Base-by-base conservation (phyloP, 1,140 invertebrate genomes). In the Bombus haemorrhoidalis region DNA sequence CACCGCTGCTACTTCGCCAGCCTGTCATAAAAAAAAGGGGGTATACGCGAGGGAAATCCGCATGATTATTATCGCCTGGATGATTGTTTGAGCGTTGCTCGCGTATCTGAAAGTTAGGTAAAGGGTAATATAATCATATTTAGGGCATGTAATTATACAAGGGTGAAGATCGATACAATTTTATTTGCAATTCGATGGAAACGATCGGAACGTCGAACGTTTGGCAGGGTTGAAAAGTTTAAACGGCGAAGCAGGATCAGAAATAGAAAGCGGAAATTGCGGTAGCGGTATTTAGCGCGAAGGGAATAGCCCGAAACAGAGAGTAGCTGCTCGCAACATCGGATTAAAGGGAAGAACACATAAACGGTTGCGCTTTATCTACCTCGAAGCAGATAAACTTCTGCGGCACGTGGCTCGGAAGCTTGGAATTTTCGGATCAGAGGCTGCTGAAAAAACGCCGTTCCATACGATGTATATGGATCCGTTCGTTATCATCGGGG, bases 1-100 rank as follows among this genome's bases (percentile, higher is more conserved):
- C 92, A 91, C 92, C 90, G 92, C 91, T 94, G 92, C 91, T 94
- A 93, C 92, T 91, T 91, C 88, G 83, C 86, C 76, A 34, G 85
- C 84, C 74, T 88, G 87, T 85, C 80, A 84, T 84, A 86, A 83
- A 77, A 82, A 66, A 34, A 13, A 37, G 62, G 80, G 37, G 25
- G 37, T 32, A 87, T 81, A 73, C 41, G n/a, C 43, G 76, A 79
- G 76, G 37, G 47, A 87, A 87, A 89, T 66, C 57, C 47, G 69
- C 53, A 41, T 25, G 34, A 79, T 66, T 12, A 37, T 59, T 12
- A 76, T 77, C 25, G 32, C 15, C 53, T 47, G 5, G 8, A 64
- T 22, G 47, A 68, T 47, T 15, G 41, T 43, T 62, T 0, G 2
- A 68, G 9, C n/a, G n/a, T 68, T 25, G 18, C 3, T 37, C 2